phyloP scores from a whole-genome alignment of 2,113 vertebrate genomes.

The Trochalopteron elliotii region DNA sequence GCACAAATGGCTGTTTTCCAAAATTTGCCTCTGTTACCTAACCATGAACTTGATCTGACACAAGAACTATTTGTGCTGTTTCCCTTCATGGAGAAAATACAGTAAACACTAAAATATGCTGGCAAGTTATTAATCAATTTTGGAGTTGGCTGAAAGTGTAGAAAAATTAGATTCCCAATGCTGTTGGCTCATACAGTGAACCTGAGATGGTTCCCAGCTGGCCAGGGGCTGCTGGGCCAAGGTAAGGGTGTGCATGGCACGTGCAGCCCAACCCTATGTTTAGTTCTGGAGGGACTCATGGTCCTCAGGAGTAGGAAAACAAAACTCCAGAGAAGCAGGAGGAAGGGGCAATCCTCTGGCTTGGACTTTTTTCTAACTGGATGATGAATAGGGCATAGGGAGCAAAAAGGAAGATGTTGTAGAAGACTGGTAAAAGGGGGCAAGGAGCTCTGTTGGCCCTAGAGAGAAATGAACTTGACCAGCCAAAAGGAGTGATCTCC shows the following conservation, averaged over 20 bases:
- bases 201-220: background rate
- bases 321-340: background rate
- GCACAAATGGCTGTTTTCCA: background rate
- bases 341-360: background rate
- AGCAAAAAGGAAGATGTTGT: background rate
- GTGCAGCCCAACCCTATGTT: background rate
- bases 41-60: background rate
- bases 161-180: background rate
- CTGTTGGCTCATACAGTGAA: rapidly evolving
- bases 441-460: background rate
- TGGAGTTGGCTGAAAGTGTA: background rate
- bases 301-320: background rate
- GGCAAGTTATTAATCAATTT: background rate
- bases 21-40: background rate
- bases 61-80: background rate
- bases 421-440: background rate
- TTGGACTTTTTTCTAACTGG: background rate
- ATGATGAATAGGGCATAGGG: background rate
- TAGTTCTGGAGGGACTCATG: background rate
- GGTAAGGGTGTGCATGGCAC: background rate
- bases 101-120: background rate
- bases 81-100: background rate
- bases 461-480: background rate
- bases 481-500: background rate
- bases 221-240: background rate